A percentile compares a stretch with the other conserved stretches of the same genome.
These are phyloP conservation scores for Noctua comes DNA, from an alignment of 2,888 invertebrate genomes.

Conservation along the genomic window DNA sequence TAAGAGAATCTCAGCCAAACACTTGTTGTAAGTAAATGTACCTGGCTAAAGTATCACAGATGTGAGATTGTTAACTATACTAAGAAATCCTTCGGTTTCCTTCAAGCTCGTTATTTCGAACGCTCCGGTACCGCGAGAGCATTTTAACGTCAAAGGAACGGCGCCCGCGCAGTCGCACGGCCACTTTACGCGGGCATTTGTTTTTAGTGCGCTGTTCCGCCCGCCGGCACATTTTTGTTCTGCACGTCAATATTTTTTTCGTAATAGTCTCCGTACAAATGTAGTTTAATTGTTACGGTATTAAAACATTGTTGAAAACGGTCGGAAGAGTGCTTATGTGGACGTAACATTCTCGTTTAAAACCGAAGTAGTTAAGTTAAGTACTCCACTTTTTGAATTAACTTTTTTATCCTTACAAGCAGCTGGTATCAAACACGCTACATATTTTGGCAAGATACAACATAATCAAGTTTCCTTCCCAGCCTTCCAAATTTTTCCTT, in stretches of 20 bases:
- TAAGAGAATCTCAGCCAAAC: slow-evolving; percentile 51
- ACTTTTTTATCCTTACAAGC: slow-evolving; percentile 39
- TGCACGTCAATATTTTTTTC: slow-evolving; percentile 65
- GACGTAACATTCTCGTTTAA: slow-evolving; percentile 28
- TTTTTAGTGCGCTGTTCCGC: slow-evolving; percentile 71
- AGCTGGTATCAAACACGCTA: slow-evolving; percentile 33
- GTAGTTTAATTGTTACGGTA: slow-evolving; percentile 64
- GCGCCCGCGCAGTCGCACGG: slow-evolving; percentile 68
- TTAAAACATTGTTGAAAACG: slow-evolving; percentile 47
- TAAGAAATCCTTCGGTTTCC: slow-evolving; percentile 69
- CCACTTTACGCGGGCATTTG: slow-evolving; percentile 74
- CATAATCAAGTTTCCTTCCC: not conserved
- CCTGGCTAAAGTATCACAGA: slow-evolving; percentile 64
- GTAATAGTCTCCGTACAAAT: slow-evolving; percentile 55
- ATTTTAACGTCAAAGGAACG: slow-evolving; percentile 72
- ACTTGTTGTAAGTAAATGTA: slow-evolving; percentile 62
- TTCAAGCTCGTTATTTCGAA: slow-evolving; percentile 75
- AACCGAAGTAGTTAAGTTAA: slow-evolving; percentile 36
- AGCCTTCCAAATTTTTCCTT: not conserved
- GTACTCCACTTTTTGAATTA: slow-evolving; percentile 41
- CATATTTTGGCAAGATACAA: slow-evolving; percentile 19
- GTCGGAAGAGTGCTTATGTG: slow-evolving; percentile 15
- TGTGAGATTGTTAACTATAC: slow-evolving; percentile 74
- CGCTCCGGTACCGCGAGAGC: slow-evolving; percentile 65
- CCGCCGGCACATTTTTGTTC: slow-evolving; percentile 63